Evolutionary conservation across 37 sponge, comb jelly and placozoan species (phyloP).

Genomic region (Axinella damicornis): DNA sequence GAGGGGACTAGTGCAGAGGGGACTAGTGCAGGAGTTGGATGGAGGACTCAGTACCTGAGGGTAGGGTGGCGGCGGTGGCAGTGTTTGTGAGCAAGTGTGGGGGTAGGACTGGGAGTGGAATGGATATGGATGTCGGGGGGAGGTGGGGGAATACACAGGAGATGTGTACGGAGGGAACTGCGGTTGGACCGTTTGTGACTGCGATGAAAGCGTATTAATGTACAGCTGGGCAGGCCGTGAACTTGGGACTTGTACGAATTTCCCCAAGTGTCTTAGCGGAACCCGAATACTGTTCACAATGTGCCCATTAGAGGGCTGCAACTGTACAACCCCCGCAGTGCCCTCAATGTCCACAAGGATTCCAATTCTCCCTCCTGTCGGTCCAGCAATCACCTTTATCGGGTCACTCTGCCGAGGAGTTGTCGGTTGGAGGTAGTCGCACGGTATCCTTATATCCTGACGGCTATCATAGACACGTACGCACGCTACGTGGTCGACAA

Average conservation of each 20-base stretch:
- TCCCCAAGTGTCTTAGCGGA: neutral
- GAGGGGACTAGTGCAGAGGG: too few relatives aligned
- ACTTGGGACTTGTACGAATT: neutral
- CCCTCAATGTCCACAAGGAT: neutral
- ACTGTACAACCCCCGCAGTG: neutral
- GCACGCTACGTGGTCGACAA: neutral
- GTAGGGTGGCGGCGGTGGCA: too few relatives aligned
- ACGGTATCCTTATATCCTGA: neutral
- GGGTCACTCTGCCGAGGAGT: neutral
- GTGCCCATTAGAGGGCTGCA: neutral
- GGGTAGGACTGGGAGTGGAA: too few relatives aligned
- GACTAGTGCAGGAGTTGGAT: too few relatives aligned
- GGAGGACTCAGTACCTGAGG: too few relatives aligned
- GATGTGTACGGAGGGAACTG: too few relatives aligned
- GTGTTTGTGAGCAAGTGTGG: too few relatives aligned
- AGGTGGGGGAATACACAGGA: too few relatives aligned
- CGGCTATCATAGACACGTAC: neutral
- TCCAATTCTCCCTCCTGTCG: neutral
- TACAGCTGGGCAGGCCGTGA: too few relatives aligned
- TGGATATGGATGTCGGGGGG: too few relatives aligned
- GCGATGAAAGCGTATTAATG: too few relatives aligned
- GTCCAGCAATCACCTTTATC: neutral
- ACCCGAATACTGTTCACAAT: neutral
- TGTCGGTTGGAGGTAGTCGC: neutral
- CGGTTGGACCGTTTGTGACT: too few relatives aligned